These are phyloP conservation scores for Falco columbarius DNA, from an alignment of 2,797 vertebrate species.

Conservation along the genomic window DNA sequence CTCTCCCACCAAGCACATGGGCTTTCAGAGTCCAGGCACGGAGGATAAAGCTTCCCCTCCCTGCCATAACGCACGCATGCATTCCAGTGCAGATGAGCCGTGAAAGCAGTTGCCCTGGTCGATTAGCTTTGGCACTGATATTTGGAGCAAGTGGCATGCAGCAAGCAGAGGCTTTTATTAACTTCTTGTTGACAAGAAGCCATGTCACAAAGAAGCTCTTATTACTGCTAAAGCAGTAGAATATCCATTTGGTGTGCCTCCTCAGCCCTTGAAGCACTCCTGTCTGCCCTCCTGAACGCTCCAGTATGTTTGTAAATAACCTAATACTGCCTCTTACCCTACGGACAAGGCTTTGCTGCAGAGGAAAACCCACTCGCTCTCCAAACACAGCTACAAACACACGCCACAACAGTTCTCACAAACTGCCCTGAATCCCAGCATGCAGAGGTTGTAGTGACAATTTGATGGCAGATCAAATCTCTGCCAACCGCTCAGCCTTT, in stretches of 20 bases:
- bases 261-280: neutral
- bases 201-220: neutral
- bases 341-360: rapidly evolving
- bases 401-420: rapidly evolving
- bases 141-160: neutral
- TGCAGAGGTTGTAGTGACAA: rapidly evolving
- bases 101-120: conserved; percentile 1
- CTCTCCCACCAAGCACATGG: rapidly evolving
- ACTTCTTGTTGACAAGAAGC: neutral
- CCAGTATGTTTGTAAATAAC: neutral
- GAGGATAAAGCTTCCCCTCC: neutral
- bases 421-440: rapidly evolving
- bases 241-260: neutral
- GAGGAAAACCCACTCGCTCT: neutral
- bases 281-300: neutral
- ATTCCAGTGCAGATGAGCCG: conserved; percentile 36
- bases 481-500: rapidly evolving
- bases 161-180: neutral
- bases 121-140: neutral
- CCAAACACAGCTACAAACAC: neutral
- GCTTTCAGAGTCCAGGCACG: neutral
- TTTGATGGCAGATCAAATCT: neutral
- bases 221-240: neutral
- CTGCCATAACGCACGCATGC: neutral
- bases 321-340: too few species aligned